Conservation (phyloP, 2,888 invertebrate genomes). For the Gymnocheta viridis region DNA sequence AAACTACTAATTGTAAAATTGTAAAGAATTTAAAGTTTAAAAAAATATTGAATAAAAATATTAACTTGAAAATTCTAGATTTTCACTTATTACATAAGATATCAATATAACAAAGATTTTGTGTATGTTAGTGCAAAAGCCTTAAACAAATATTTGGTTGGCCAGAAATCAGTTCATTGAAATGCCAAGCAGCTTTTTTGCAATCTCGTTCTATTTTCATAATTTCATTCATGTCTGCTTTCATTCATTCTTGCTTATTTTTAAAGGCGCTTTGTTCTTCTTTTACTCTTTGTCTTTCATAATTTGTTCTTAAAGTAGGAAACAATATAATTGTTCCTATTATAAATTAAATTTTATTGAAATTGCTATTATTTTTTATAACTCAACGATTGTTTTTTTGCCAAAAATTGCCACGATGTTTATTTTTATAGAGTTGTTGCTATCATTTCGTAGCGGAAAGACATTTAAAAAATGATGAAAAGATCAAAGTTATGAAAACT, state of each 20-base stretch:
- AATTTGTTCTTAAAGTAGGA: neutral
- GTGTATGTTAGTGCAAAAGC: too few species aligned
- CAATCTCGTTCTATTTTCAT: too few species aligned
- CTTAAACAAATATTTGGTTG: too few species aligned
- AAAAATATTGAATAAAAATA: too few species aligned
- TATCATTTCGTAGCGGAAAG: neutral
- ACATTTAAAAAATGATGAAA: neutral
- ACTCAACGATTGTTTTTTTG: neutral
- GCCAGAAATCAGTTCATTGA: too few species aligned
- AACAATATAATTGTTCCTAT: neutral
- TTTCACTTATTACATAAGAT: too few species aligned
- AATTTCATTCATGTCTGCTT: neutral
- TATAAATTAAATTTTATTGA: slow-evolving; percentile 38
- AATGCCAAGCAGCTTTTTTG: too few species aligned
- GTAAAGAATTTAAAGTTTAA: too few species aligned
- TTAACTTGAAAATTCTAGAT: too few species aligned
- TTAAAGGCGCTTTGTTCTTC: neutral
- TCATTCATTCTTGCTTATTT: neutral
- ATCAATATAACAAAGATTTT: too few species aligned
- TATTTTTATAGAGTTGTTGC: neutral
- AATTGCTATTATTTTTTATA: neutral
- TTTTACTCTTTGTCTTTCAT: neutral
- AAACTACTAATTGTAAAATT: too few species aligned
- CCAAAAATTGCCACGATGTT: neutral
- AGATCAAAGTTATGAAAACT: neutral